Evolutionary conservation across 1,140 invertebrate species (phyloP), one percentile per base, ranked within the genome.

Genomic region (Ips nitidus): DNA sequence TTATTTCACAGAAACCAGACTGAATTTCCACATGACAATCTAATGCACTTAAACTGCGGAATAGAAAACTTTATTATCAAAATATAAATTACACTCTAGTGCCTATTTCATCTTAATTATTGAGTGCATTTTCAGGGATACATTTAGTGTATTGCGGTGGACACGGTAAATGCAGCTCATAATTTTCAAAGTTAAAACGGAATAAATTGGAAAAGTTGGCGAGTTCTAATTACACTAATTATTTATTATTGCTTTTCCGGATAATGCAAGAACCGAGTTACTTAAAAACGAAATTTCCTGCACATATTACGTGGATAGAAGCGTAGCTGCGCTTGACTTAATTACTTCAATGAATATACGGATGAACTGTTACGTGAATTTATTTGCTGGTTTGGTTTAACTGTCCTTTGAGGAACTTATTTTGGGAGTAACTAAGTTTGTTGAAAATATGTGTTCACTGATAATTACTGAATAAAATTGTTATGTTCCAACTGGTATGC

Each of bases 191-290:
- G 43, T 7, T 66, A 57, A 66, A 66, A 66, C n/a, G 41, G 41
- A 66, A 66, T 66, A 56, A 66, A 66, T 66, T 66, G 52, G 52
- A 56, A 66, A 66, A 66, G 63, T 66, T 66, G 41, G 52, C 5
- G 8, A 45, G 42, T 55, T 66, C 56, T 66, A 66, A 66, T 66
- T 66, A 57, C 41, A 57, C 63, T 66, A 66, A 66, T 66, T 66
- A 66, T 66, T 66, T 66, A 66, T 56, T 66, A 66, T 66, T 52
- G 61, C 61, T 63, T 63, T 42, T 41, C 45, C 22, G 36, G 41
- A 65, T 41, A 65, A 56, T 56, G 38, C 42, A 36, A 8, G 39
- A 55, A 38, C 45, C 52, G 38, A 65, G n/a, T 56, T 52, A 41
- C 22, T 40, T 65, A 41, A 22, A 56, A 56, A 3, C 2, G 53